Conservation (phyloP, 2,888 invertebrate species). For the Netelia fuscicornis region DNA sequence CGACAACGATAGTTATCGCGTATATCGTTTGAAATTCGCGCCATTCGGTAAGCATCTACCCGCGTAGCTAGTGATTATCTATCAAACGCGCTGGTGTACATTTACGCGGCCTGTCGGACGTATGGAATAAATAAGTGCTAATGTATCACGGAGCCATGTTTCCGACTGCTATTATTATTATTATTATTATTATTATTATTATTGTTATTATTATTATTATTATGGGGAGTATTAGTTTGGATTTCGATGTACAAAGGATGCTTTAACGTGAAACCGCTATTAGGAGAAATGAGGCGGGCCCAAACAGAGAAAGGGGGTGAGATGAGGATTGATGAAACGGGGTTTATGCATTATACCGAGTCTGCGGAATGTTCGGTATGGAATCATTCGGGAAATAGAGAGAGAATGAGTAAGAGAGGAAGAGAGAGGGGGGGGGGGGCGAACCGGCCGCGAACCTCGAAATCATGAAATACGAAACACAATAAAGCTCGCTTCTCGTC, state of each 20-base stretch:
- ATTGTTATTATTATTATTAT: slow-evolving; percentile 27
- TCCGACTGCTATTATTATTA: slow-evolving; percentile 30
- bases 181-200: slow-evolving; percentile 24
- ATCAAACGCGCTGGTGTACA: background rate
- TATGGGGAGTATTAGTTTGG: slow-evolving; percentile 21
- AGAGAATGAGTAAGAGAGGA: slow-evolving; percentile 18
- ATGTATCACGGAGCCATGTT: slow-evolving; percentile 33
- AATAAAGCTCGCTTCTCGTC: slow-evolving; percentile 64
- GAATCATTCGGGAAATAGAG: slow-evolving; percentile 19
- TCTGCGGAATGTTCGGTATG: slow-evolving; percentile 20
- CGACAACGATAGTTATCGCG: background rate
- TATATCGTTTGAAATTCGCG: slow-evolving; percentile 9
- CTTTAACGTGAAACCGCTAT: slow-evolving; percentile 40
- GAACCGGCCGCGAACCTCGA: slow-evolving; percentile 48
- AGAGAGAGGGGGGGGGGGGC: background rate
- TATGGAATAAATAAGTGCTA: slow-evolving; percentile 26
- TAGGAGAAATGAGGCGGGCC: slow-evolving; percentile 39
- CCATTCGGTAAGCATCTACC: slow-evolving; percentile 10
- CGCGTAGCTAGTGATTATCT: background rate
- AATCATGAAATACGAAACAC: slow-evolving; percentile 68
- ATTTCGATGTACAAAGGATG: slow-evolving; percentile 36
- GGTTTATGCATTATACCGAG: slow-evolving; percentile 38
- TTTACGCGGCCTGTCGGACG: slow-evolving; percentile 9
- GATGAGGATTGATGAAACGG: slow-evolving; percentile 9
- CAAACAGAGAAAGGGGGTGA: slow-evolving; percentile 10